A percentile compares a stretch with the other conserved stretches of the same genome.
These are phyloP conservation scores for Carollia perspicillata DNA, from an alignment of 2,113 vertebrate genomes.

Conservation along the genomic window DNA sequence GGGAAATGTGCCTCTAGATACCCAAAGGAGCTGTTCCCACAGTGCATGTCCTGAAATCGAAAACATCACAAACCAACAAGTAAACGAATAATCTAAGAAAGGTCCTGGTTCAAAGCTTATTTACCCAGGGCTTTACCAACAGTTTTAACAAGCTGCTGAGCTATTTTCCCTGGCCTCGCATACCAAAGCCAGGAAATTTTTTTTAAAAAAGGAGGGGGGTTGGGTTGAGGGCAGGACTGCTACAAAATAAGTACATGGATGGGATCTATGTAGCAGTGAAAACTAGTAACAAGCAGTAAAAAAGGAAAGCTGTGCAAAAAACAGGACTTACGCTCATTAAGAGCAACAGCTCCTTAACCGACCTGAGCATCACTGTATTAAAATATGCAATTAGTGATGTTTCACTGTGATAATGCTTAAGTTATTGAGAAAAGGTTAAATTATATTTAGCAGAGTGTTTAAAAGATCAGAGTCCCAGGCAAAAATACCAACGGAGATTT, in stretches of 20 bases:
- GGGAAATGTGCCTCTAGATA: not conserved
- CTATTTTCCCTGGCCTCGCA: not conserved
- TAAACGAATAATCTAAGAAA: not conserved
- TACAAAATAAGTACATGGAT: not conserved
- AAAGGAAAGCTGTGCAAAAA: not conserved
- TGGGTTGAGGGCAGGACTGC: not conserved
- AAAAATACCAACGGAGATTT: not conserved
- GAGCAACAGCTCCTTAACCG: not conserved
- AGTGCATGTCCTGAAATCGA: not conserved
- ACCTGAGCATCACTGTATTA: not conserved
- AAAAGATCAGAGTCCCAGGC: not conserved
- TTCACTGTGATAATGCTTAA: not conserved
- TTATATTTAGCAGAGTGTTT: not conserved
- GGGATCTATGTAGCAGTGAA: not conserved
- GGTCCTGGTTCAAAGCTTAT: not conserved
- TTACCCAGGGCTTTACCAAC: slow-evolving; percentile 10
- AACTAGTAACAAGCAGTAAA: not conserved
- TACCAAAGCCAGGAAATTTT: slow-evolving; percentile 51
- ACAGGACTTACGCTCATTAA: not conserved
- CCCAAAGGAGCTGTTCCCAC: not conserved
- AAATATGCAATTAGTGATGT: not conserved
- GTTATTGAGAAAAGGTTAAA: not conserved
- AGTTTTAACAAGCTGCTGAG: slow-evolving; percentile 26
- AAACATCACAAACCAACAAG: not conserved
- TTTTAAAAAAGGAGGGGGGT: not conserved